Percentiles rank a stretch among this genome's conserved stretches.
Evolutionary conservation across 1,140 invertebrate genomes (phyloP).

Genomic region (Drosophila kikkawai): DNA sequence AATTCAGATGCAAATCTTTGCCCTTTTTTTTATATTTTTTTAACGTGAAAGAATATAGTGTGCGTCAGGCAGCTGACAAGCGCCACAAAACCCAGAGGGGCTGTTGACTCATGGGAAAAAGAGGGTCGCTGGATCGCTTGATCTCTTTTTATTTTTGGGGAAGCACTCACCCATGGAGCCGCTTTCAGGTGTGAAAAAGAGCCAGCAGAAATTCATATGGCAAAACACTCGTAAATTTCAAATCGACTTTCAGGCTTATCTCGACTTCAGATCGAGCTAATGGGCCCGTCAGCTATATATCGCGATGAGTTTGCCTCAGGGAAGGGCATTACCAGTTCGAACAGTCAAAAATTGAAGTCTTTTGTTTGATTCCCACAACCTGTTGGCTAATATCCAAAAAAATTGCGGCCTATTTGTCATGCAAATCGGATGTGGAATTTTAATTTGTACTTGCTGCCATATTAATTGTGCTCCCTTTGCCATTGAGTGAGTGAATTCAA

Average conservation of each 20-base stretch:
- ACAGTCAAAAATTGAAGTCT: conserved; percentile 1
- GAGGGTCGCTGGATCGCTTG: not conserved
- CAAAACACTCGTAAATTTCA: conserved; percentile 20
- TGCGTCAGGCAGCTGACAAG: conserved; percentile 30
- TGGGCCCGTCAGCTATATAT: not conserved
- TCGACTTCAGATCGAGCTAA: conserved; percentile 3
- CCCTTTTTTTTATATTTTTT: conserved; percentile 4
- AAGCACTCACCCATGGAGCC: conserved; percentile 31
- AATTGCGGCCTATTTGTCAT: conserved; percentile 25
- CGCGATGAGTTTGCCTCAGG: not conserved
- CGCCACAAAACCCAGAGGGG: conserved; percentile 23
- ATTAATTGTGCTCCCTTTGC: conserved; percentile 36
- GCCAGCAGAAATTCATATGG: not conserved
- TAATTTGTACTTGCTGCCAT: conserved; percentile 8
- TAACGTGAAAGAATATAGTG: conserved; percentile 2
- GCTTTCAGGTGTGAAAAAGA: conserved; percentile 37
- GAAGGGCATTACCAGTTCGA: conserved; percentile 16
- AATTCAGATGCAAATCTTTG: conserved; percentile 11
- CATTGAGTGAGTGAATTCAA: conserved; percentile 66
- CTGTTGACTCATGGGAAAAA: conserved; percentile 43
- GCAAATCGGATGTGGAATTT: conserved; percentile 29
- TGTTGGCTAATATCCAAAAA: conserved; percentile 37
- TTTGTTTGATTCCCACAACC: conserved; percentile 34
- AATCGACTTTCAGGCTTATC: conserved; percentile 20
- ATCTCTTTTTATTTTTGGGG: conserved; percentile 10